These are phyloP conservation scores for Mimachlamys varia DNA, from an alignment of 2,888 invertebrate genomes.

Conservation along the genomic window DNA sequence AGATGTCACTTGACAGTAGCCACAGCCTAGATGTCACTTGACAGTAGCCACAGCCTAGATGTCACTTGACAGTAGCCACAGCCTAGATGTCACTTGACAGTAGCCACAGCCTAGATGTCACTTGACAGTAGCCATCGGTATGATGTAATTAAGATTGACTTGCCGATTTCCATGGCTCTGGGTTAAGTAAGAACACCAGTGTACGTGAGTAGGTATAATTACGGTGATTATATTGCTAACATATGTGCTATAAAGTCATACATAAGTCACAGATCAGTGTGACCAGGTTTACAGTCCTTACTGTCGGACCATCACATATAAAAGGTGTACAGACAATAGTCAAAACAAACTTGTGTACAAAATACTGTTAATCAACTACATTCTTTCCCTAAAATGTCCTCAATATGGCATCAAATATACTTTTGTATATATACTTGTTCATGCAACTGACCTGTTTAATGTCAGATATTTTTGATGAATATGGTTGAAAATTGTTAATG, in stretches of 20 bases:
- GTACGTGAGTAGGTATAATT: neutral
- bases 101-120: neutral
- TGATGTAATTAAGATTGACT: slow-evolving; percentile 17
- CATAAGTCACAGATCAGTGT: neutral
- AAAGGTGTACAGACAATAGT: neutral
- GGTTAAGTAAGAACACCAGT: slow-evolving; percentile 6
- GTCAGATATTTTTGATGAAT: too few species aligned
- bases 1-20: neutral
- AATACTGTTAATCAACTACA: too few species aligned
- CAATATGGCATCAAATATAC: too few species aligned
- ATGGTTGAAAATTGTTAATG: too few species aligned
- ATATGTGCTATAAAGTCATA: neutral
- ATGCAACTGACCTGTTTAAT: too few species aligned
- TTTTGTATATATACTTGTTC: too few species aligned
- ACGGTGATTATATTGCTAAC: neutral
- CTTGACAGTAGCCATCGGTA: neutral
- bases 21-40: neutral
- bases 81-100: neutral
- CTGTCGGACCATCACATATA: neutral
- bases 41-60: neutral
- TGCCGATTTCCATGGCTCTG: neutral
- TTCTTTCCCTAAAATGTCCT: too few species aligned
- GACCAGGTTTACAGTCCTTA: neutral
- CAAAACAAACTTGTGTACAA: neutral
- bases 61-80: neutral